Evolutionary conservation across 2,888 invertebrate genomes (phyloP), one percentile per base, ranked within the genome.

Genomic region (Serrognathus titanus): DNA sequence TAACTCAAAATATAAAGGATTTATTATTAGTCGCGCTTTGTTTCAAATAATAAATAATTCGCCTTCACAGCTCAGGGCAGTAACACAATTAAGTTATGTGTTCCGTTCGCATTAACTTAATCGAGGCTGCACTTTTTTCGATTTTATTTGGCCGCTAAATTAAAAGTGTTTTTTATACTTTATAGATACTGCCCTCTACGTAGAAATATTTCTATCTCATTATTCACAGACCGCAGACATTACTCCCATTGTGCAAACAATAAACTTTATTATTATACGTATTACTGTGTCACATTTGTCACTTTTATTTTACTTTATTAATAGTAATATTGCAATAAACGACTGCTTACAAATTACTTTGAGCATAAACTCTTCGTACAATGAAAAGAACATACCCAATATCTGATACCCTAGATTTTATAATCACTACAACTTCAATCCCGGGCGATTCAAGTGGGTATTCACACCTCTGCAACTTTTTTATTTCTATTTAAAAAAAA

Each of bases 21-120:
- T 58, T 58, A 55, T 53, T 58, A 57, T 54, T 53, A 35, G 41
- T 38, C 46, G 38, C 45, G 38, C 49, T 48, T 57, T 57, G 53
- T 50, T 57, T 50, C 57, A 53, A 37, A 43, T 48, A 49, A 49
- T 54, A 58, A 55, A 60, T 50, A 55, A 48, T 60, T 57, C 51
- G 49, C 54, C 54, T 48, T 52, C 60, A 48, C 55, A 53, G 48
- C 57, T 54, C 56, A 38, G 51, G 52, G 53, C 54, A 51, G 51
- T 54, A 56, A 53, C 45, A 56, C 55, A 54, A 60, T 60, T 48
- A 57, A 51, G 46, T 57, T 52, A 48, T 53, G 37, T 53, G 43
- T 49, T 51, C 47, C 50, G 38, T 55, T 55, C 43, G 41, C 48
- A 48, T 47, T 40, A 55, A 49, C 3, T 55, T 55, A 55, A 55